phyloP scores from a whole-genome alignment of 1,140 invertebrate genomes.

The Heterodera schachtii region DNA sequence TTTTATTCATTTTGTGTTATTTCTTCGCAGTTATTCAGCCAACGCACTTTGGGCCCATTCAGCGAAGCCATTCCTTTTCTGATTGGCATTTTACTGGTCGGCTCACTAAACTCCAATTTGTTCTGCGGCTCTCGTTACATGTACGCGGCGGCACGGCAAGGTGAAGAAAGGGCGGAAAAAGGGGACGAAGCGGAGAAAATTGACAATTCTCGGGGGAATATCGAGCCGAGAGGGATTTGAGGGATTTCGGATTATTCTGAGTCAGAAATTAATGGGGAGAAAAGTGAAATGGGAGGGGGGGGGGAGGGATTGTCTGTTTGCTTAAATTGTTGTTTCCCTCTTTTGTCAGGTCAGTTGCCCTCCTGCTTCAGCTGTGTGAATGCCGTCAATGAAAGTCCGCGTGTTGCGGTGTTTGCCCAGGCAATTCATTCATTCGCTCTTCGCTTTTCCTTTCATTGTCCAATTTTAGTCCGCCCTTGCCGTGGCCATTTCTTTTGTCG shows the following conservation, averaged over 20 bases:
- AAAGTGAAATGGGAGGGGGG: too few relatives aligned
- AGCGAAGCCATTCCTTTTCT: slow-evolving; percentile 59
- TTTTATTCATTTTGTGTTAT: neutral
- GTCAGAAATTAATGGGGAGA: too few relatives aligned
- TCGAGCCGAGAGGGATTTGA: too few relatives aligned
- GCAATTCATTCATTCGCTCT: slow-evolving; percentile 39
- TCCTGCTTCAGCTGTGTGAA: slow-evolving; percentile 64
- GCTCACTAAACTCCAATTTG: slow-evolving; percentile 63
- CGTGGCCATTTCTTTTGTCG: slow-evolving; percentile 62
- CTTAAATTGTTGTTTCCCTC: neutral
- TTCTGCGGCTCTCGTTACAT: slow-evolving; percentile 64
- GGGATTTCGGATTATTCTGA: too few relatives aligned
- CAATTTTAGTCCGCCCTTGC: slow-evolving; percentile 57
- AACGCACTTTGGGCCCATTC: slow-evolving; percentile 60
- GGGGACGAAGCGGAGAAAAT: too few relatives aligned
- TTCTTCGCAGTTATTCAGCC: slow-evolving; percentile 60
- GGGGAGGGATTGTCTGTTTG: neutral
- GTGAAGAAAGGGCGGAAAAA: slow-evolving; percentile 15
- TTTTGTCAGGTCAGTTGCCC: slow-evolving; percentile 52
- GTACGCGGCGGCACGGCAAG: slow-evolving; percentile 65
- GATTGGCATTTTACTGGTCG: slow-evolving; percentile 61
- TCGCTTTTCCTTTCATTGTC: neutral
- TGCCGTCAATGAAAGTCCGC: slow-evolving; percentile 55
- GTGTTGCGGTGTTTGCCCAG: slow-evolving; percentile 62
- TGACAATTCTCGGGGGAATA: too few relatives aligned